Conservation (phyloP, 35 echinoderm and acorn worm genomes). For the Heliocidaris erythrogramma region DNA sequence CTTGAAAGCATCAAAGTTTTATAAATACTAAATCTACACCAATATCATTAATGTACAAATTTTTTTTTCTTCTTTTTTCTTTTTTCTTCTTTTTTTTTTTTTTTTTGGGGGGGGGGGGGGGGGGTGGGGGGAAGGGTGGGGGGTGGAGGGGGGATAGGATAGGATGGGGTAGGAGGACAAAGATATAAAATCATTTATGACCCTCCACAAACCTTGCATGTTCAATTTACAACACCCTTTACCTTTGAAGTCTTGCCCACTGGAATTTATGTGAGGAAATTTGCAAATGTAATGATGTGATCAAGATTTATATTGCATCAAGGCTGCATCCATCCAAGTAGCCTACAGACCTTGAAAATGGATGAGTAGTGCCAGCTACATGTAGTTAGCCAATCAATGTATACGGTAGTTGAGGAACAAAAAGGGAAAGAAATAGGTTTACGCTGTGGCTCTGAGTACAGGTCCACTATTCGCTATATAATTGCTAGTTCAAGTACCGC, state of each 20-base stretch:
- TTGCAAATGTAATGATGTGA: constrained; percentile 13
- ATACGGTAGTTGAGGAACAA: not conserved
- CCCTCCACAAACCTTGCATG: not conserved
- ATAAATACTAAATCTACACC: no score
- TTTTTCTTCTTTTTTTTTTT: no score
- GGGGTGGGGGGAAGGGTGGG: no score
- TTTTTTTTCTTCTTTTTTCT: no score
- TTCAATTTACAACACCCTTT: constrained; percentile 14
- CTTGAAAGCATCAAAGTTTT: no score
- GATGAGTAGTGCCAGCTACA: not conserved
- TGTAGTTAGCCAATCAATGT: not conserved
- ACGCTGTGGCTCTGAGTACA: not conserved
- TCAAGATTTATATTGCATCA: constrained; percentile 13
- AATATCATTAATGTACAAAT: no score
- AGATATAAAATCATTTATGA: not conserved
- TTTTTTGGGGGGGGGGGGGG: not conserved
- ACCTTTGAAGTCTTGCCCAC: constrained; percentile 17
- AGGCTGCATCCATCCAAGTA: not conserved
- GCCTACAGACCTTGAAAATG: not conserved
- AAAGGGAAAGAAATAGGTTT: not conserved
- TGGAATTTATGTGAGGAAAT: constrained; percentile 38
- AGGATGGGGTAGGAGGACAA: not conserved
- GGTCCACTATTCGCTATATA: not conserved
- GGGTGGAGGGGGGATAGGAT: not conserved
- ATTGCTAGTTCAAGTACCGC: no score